phyloP scores from a whole-genome alignment of 2,888 invertebrate genomes.

The Drosophila cracens region DNA sequence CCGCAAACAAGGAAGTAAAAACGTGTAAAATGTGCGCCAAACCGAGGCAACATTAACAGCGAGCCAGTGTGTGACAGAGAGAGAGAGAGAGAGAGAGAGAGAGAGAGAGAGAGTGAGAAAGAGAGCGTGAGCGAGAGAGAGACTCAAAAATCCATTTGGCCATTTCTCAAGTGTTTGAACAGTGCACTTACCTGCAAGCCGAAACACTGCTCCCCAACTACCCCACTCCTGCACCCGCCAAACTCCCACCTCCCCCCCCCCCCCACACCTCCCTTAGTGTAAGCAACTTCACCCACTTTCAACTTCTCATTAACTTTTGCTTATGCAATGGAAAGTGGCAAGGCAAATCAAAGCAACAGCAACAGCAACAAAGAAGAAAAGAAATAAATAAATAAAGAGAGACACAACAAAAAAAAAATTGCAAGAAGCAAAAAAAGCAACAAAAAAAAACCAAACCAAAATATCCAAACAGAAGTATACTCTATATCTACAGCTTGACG shows the following conservation, averaged over 20 bases:
- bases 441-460: slow-evolving; percentile 1
- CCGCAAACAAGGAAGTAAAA: slow-evolving; percentile 72
- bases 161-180: slow-evolving; percentile 47
- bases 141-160: slow-evolving; percentile 47
- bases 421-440: slow-evolving; percentile 19
- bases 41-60: slow-evolving; percentile 10
- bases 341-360: slow-evolving; percentile 56
- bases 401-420: slow-evolving; percentile 16
- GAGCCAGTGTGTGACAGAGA: not conserved
- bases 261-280: not conserved
- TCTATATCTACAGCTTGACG: not conserved
- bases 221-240: not conserved
- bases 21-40: slow-evolving; percentile 30
- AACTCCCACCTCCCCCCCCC: not conserved
- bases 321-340: slow-evolving; percentile 76
- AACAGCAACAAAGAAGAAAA: slow-evolving; percentile 30
- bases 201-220: not conserved
- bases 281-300: slow-evolving; percentile 54
- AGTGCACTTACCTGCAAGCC: slow-evolving; percentile 21
- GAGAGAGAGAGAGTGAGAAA: not conserved
- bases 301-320: slow-evolving; percentile 61
- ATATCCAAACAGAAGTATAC: slow-evolving; percentile 6
- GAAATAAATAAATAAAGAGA: slow-evolving; percentile 16
- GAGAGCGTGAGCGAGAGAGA: not conserved
- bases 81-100: not conserved